Conservation (phyloP, 2,888 invertebrate species). For the Eulithis prunata region DNA sequence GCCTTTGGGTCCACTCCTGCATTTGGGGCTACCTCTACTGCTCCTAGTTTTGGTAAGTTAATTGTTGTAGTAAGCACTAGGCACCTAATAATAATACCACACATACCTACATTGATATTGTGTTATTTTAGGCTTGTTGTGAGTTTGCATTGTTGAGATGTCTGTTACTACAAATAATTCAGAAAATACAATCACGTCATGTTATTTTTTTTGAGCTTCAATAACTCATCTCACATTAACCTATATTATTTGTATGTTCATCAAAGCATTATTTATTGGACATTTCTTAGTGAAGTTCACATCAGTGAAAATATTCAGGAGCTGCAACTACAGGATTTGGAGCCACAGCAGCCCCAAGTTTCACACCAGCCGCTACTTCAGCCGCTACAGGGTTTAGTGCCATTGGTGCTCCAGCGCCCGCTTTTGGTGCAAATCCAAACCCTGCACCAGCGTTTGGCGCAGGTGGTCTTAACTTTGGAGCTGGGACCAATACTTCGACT, state of each 20-base stretch:
- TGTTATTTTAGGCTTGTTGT: too few relatives aligned
- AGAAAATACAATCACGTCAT: too few relatives aligned
- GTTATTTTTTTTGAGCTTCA: too few relatives aligned
- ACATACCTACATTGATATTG: too few relatives aligned
- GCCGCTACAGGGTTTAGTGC: constrained; percentile 50
- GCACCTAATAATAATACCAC: too few relatives aligned
- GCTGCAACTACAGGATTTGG: constrained; percentile 34
- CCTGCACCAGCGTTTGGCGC: constrained; percentile 59
- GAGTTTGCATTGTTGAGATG: too few relatives aligned
- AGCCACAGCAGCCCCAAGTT: constrained; percentile 46
- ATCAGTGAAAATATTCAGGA: constrained; percentile 16
- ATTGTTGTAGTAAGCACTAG: neutral
- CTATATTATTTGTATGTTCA: too few relatives aligned
- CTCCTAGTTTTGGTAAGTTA: constrained; percentile 48
- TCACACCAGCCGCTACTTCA: constrained; percentile 31
- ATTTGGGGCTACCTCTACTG: constrained; percentile 44
- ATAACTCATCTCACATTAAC: too few relatives aligned
- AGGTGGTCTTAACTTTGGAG: constrained; percentile 69
- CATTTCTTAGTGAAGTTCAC: too few relatives aligned
- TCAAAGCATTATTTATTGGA: too few relatives aligned
- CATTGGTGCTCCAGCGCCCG: constrained; percentile 46
- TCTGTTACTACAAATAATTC: too few relatives aligned
- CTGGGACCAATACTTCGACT: constrained; percentile 57
- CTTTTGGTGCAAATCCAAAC: constrained; percentile 58
- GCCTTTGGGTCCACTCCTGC: constrained; percentile 52